phyloP scores from a whole-genome alignment of 2,113 vertebrate species.

The Beaufortia kweichowensis region DNA sequence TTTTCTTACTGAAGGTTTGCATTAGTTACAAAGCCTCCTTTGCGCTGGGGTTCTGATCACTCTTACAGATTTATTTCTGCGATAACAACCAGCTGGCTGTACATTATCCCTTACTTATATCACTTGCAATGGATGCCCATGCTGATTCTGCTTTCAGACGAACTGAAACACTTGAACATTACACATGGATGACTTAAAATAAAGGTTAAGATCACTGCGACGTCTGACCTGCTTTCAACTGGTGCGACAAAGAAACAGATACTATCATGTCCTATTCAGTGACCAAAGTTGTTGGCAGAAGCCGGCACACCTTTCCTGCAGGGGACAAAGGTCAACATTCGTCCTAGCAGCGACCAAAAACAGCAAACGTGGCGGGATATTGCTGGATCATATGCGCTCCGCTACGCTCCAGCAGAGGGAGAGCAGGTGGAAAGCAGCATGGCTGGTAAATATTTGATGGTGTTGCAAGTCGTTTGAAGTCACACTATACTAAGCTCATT shows the following conservation, averaged over 20 bases:
- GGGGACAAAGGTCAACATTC: conserved; percentile 11
- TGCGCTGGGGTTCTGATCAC: no score
- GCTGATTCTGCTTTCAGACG: background rate
- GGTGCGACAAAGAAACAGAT: background rate
- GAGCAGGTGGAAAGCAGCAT: conserved; percentile 43
- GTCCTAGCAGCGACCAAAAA: conserved; percentile 12
- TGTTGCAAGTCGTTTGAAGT: conserved; percentile 2
- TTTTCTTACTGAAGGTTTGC: no score
- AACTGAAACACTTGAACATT: background rate
- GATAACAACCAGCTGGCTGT: no score
- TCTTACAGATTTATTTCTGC: no score
- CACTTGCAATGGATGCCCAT: background rate
- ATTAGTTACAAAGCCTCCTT: no score
- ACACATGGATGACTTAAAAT: background rate
- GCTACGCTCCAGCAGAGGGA: conserved; percentile 28
- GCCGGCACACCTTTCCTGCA: background rate
- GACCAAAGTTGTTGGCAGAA: background rate
- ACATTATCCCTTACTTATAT: no score
- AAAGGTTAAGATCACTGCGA: background rate
- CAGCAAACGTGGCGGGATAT: conserved; percentile 11
- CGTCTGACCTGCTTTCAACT: background rate
- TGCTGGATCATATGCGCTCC: conserved; percentile 24
- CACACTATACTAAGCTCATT: conserved; percentile 15
- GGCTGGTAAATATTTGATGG: conserved; percentile 47
- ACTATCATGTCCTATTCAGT: background rate